Base-by-base conservation (phyloP, 1,140 invertebrate genomes). In the Pseudomyrmex dendroicus region DNA sequence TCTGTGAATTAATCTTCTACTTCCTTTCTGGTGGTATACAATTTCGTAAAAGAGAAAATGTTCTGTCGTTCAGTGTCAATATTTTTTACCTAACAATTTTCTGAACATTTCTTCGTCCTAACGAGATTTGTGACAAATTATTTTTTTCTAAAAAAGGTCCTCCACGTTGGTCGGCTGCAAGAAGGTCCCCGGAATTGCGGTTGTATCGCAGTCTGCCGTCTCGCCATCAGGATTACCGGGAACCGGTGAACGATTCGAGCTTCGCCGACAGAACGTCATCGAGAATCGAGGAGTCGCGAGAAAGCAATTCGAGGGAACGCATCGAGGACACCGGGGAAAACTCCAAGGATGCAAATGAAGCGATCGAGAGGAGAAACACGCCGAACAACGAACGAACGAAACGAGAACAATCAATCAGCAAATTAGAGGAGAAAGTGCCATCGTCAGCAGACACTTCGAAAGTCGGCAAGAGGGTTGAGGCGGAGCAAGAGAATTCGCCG, bases 131-230 rank as follows among this genome's bases (percentile, higher is more conserved):
- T 20, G 10, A 68, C 15, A 4, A 78, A 70, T 70, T 59, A 76
- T 59, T 72, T 70, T 52, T 46, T 9, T 22, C 5, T 2, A 0
- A 78, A 86, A 95, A 86, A 95, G 95, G 95, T 91, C 95, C 95
- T 67, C 94, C 95, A 10, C 93, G 95, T 87, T 96, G 95, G 95
- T 93, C 93, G 15, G 92, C 93, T 22, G 85, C 94, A 10, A 92
- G 95, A 83, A 95, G 94, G 74, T 95, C 95, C 0, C 92, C 94
- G 2, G 95, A 95, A 87, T 91, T 95, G 74, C 92, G 95, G 20
- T 91, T 95, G 2, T 96, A 96, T 89, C 95, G 95, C 64, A 96
- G 95, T 83, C 87, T 96, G 46, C 95, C 96, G 10, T 87, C 90
- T 12, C 91, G 94, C n/a, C 90, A 91, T 72, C 92, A 89, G 50